Evolutionary conservation across 1,140 invertebrate species (phyloP), one percentile per base, ranked within the genome.

Genomic region (Agrypnia vestita): DNA sequence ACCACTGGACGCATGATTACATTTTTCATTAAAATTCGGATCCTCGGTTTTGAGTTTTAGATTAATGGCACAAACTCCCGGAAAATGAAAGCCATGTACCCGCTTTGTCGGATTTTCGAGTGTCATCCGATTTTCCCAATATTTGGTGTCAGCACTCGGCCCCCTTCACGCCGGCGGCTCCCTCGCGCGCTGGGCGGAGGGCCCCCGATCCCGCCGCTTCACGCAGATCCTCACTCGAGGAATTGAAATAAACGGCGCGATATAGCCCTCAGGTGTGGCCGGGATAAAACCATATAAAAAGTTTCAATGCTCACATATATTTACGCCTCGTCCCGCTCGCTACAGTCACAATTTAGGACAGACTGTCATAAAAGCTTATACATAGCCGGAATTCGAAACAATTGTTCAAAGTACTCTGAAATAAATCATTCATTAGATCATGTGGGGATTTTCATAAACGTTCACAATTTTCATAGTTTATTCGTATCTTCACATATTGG

Each of bases 241-340:
- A 78, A 78, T 69, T 78, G 76, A 78, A 78, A 78, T 78, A 78
- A 78, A 78, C 76, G 76, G 15, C 44, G 46, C 19, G 62, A 55
- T 69, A 71, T 78, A 44, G 76, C 76, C 62, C 47, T 55, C 51
- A 69, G 76, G 75, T 74, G 71, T 46, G 17, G 47, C 17, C 19
- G 10, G 67, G 67, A 71, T 0, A 47, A 15, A 47, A 69, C 19
- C 64, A 4, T 46, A 6, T 55, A 35, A 53, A 73, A 73, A n/a
- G 53, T 73, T 43, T 43, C 44, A 25, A 35, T 35, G 25, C 53
- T 53, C 71, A 43, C 35, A 12, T 47, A 55, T 59, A 51, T 56
- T 12, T 35, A 7, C 21, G 25, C 49, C 71, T 44, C 25, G 35
- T 56, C 67, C 46, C 19, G 35, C 25, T 71, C 44, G 15, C 21